A percentile compares a stretch with the other conserved stretches of the same genome.
phyloP scores from a whole-genome alignment of 2,888 invertebrate species.

The Argyresthia albistria region DNA sequence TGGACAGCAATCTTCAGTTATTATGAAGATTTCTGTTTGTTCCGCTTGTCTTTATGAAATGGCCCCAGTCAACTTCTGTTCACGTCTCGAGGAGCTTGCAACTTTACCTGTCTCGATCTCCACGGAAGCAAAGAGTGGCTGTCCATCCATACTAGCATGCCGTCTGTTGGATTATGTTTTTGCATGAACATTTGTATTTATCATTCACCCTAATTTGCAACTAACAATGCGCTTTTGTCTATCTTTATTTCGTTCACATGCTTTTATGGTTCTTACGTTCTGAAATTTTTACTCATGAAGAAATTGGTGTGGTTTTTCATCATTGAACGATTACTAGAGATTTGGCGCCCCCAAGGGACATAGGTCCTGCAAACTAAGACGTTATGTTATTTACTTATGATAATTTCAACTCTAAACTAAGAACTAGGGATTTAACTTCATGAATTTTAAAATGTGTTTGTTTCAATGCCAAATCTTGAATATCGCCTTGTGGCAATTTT shows the following conservation, averaged over 20 bases:
- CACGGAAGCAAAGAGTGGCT: background rate
- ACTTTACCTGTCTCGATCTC: background rate
- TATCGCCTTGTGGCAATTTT: background rate
- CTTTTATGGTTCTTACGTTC: conserved; percentile 19
- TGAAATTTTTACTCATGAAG: conserved; percentile 28
- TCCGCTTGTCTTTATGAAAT: background rate
- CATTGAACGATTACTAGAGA: conserved; percentile 27
- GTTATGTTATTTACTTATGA: background rate
- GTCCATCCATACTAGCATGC: background rate
- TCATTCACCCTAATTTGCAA: conserved; percentile 43
- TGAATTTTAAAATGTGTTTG: too few species aligned
- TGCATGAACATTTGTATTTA: conserved; percentile 42
- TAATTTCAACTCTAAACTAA: background rate
- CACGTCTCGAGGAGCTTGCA: too few species aligned
- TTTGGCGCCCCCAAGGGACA: conserved; percentile 65
- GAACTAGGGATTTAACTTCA: too few species aligned
- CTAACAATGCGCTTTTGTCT: conserved; percentile 38
- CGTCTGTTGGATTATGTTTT: background rate
- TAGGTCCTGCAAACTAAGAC: conserved; percentile 31
- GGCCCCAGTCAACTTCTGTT: too few species aligned
- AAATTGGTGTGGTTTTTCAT: conserved; percentile 58
- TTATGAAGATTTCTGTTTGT: background rate
- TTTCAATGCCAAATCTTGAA: too few species aligned
- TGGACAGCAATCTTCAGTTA: background rate
- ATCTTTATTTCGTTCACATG: conserved; percentile 31